Conservation (phyloP, 2,888 invertebrate genomes). For the Yponomeuta cagnagella region DNA sequence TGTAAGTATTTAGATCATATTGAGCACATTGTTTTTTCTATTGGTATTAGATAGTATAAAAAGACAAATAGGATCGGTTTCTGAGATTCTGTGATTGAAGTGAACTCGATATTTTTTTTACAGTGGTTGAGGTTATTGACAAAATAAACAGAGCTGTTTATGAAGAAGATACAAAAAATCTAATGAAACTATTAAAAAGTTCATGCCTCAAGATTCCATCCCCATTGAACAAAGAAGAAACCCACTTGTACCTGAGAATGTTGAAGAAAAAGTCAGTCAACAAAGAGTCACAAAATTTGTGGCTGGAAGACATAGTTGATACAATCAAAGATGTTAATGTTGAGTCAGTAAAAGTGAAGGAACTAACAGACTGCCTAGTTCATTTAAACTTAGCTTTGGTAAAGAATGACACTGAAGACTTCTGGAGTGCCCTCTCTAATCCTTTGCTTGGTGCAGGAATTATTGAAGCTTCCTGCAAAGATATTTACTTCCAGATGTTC, state of each 20-base stretch:
- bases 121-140: slow-evolving; percentile 75
- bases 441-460: slow-evolving; percentile 39
- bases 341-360: slow-evolving; percentile 68
- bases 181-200: slow-evolving; percentile 66
- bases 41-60: too few relatives aligned
- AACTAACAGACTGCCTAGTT: slow-evolving; percentile 58
- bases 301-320: slow-evolving; percentile 75
- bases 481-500: slow-evolving; percentile 67
- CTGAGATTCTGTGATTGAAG: too few relatives aligned
- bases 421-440: slow-evolving; percentile 50
- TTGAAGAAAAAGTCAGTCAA: slow-evolving; percentile 66
- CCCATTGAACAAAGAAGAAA: slow-evolving; percentile 62
- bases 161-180: slow-evolving; percentile 62
- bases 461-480: slow-evolving; percentile 53
- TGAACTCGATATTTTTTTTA: slow-evolving; percentile 11
- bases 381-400: slow-evolving; percentile 59
- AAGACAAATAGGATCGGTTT: too few relatives aligned
- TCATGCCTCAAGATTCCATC: slow-evolving; percentile 59
- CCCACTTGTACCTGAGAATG: slow-evolving; percentile 69
- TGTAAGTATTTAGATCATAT: slow-evolving; percentile 41
- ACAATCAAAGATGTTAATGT: slow-evolving; percentile 60
- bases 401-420: slow-evolving; percentile 55
- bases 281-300: slow-evolving; percentile 74
- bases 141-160: slow-evolving; percentile 77
- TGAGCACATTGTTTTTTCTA: neutral